A percentile compares a stretch with the other conserved stretches of the same genome.
Conservation (phyloP, 2,113 vertebrate genomes). For the Pygoscelis adeliae region DNA sequence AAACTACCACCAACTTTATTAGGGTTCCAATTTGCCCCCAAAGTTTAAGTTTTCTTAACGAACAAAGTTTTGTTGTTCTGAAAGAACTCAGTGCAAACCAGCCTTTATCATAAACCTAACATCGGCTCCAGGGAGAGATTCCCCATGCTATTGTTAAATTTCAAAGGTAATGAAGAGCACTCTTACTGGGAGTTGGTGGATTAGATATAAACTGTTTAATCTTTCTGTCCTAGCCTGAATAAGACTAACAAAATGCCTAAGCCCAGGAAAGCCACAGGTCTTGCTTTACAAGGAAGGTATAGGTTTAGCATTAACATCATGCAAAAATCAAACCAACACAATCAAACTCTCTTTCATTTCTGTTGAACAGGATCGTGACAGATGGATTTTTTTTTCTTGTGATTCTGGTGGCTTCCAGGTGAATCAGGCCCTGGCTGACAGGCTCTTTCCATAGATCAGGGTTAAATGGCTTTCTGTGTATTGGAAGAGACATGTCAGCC, state of each 20-base stretch:
- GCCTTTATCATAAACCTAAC: not conserved
- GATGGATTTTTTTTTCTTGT: not conserved
- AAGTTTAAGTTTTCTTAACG: not conserved
- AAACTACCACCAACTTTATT: not conserved
- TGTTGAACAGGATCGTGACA: not conserved
- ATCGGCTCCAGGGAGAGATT: not conserved
- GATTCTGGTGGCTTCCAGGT: not conserved
- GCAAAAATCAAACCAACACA: not conserved
- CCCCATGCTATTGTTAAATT: not conserved
- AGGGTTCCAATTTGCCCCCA: not conserved
- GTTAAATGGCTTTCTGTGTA: not conserved
- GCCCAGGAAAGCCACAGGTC: not conserved
- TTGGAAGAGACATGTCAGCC: not conserved
- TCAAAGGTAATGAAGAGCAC: not conserved
- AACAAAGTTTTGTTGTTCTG: not conserved
- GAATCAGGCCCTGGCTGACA: not conserved
- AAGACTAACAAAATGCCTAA: not conserved
- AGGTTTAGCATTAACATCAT: not conserved
- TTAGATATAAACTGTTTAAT: not conserved
- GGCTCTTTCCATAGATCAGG: not conserved
- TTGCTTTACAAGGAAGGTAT: fast-evolving
- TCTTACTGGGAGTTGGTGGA: not conserved
- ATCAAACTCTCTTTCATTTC: not conserved
- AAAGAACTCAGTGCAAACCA: not conserved
- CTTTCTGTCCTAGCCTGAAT: not conserved